Conservation (phyloP, 2,888 invertebrate species). For the Hyppa rectilinea region DNA sequence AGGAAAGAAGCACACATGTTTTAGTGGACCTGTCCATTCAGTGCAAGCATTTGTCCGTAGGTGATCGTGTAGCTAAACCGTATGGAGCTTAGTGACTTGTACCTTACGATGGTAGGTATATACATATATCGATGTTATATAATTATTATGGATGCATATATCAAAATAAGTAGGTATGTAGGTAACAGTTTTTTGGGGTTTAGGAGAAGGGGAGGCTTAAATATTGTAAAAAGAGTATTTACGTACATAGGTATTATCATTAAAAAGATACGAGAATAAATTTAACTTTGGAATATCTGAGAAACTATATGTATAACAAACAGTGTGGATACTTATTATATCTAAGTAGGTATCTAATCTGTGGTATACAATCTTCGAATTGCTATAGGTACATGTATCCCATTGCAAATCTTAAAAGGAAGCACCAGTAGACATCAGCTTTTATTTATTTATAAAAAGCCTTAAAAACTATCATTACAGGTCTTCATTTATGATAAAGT, state of each 20-base stretch:
- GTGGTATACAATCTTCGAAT: background rate
- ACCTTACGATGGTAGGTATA: constrained; percentile 17
- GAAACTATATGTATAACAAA: background rate
- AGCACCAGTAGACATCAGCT: background rate
- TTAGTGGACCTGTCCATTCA: too few relatives aligned
- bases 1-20: too few relatives aligned
- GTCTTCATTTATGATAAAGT: too few relatives aligned
- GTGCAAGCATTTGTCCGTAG: too few relatives aligned
- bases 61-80: too few relatives aligned
- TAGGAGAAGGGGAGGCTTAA: background rate
- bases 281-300: too few relatives aligned
- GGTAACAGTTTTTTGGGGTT: background rate
- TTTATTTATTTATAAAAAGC: too few relatives aligned
- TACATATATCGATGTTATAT: too few relatives aligned
- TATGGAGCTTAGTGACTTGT: too few relatives aligned
- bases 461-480: too few relatives aligned
- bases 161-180: background rate
- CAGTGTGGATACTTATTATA: background rate
- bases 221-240: background rate
- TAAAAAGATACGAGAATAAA: too few relatives aligned
- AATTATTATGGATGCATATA: constrained; percentile 14
- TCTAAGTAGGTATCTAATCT: background rate
- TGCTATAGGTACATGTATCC: background rate
- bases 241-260: too few relatives aligned
- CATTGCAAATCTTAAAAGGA: background rate